phyloP scores from a whole-genome alignment of 2,113 vertebrate species.

The Ptilorrhoa leucosticta region DNA sequence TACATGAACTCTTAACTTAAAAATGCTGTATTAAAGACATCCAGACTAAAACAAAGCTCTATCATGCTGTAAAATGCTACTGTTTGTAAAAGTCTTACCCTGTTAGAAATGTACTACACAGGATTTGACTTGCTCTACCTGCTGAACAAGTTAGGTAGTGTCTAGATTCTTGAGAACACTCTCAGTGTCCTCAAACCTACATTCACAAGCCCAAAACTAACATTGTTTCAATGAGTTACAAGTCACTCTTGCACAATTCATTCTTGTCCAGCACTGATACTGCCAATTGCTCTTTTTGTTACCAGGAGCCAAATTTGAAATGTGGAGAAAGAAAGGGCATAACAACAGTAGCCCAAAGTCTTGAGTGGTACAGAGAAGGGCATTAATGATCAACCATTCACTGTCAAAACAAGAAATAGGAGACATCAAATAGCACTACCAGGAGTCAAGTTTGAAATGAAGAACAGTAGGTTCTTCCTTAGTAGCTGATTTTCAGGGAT shows the following conservation, averaged over 20 bases:
- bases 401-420: not conserved
- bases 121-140: not conserved
- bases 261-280: not conserved
- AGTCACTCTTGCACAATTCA: not conserved
- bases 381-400: not conserved
- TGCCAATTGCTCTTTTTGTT: not conserved
- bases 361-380: not conserved
- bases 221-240: not conserved
- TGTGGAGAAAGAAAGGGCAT: not conserved
- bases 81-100: not conserved
- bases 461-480: not conserved
- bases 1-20: not conserved
- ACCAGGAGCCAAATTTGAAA: not conserved
- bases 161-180: not conserved
- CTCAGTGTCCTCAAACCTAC: not conserved
- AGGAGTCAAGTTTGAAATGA: not conserved
- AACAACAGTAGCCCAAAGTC: not conserved
- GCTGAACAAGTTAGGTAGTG: not conserved
- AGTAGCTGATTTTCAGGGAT: not conserved
- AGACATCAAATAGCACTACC: not conserved
- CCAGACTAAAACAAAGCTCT: not conserved
- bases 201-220: not conserved
- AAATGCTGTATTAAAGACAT: fast-evolving
- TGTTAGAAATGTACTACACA: not conserved
- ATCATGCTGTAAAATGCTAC: not conserved